These are phyloP conservation scores for Smutsia temminckii DNA, from an alignment of 2,797 vertebrate genomes.

Conservation along the genomic window DNA sequence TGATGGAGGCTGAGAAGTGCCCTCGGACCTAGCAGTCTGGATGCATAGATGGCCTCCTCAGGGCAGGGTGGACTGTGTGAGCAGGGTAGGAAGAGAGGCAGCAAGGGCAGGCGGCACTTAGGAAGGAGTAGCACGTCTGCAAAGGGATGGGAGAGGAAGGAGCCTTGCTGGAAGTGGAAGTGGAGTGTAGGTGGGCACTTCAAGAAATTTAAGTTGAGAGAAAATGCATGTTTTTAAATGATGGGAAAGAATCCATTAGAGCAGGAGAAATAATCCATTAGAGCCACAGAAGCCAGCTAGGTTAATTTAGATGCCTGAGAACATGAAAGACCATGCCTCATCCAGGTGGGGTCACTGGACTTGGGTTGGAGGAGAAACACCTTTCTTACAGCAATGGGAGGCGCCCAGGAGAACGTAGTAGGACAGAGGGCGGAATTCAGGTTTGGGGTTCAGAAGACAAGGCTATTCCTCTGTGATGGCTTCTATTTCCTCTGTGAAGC, in stretches of 20 bases:
- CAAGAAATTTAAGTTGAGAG: not conserved
- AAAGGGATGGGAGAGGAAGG: not conserved
- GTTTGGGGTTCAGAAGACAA: not conserved
- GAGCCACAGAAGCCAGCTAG: not conserved
- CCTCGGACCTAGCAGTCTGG: not conserved
- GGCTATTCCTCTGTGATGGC: not conserved
- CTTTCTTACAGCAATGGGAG: not conserved
- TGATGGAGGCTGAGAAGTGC: not conserved
- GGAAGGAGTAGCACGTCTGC: not conserved
- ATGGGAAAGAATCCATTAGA: not conserved
- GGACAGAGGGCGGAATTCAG: not conserved
- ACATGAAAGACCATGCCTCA: not conserved
- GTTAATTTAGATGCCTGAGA: not conserved
- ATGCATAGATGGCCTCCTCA: no score
- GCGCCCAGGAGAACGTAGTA: not conserved
- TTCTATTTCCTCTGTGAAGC: not conserved
- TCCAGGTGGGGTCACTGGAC: no score
- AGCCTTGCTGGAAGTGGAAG: not conserved
- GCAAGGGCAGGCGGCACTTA: not conserved
- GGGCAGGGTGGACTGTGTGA: not conserved
- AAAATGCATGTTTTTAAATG: not conserved
- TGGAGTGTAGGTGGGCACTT: not conserved
- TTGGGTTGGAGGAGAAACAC: not conserved
- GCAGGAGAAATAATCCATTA: not conserved
- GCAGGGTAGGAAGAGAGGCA: no score